Evolutionary conservation across 2,888 invertebrate species (phyloP).

Genomic region (Andrena chrysosceles): DNA sequence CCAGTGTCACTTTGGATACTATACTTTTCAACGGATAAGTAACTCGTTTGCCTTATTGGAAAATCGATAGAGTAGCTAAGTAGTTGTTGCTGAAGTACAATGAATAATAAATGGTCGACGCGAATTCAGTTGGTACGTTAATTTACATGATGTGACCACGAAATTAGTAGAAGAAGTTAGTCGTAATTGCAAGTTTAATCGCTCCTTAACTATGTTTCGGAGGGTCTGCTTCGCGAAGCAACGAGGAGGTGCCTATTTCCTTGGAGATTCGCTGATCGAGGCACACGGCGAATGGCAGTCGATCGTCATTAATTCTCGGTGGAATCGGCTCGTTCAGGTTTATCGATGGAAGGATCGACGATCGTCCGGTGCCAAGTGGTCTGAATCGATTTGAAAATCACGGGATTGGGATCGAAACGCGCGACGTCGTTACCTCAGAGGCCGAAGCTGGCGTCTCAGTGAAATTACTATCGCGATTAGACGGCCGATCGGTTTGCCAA

Average conservation of each 20-base stretch:
- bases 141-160: too few relatives aligned
- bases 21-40: not conserved
- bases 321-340: too few relatives aligned
- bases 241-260: too few relatives aligned
- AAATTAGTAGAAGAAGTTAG: too few relatives aligned
- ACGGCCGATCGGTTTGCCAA: constrained; percentile 43
- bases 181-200: too few relatives aligned
- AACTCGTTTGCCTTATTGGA: not conserved
- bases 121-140: too few relatives aligned
- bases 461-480: constrained; percentile 49
- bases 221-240: too few relatives aligned
- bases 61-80: not conserved
- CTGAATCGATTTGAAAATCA: not conserved
- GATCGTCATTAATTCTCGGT: too few relatives aligned
- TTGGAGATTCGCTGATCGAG: too few relatives aligned
- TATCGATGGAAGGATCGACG: not conserved
- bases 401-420: not conserved
- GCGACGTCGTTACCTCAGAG: not conserved
- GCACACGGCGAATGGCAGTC: too few relatives aligned
- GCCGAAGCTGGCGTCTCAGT: constrained; percentile 3
- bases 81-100: not conserved
- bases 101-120: not conserved
- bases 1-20: not conserved
- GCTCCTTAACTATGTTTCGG: too few relatives aligned
- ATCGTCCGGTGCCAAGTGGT: too few relatives aligned